A percentile compares a stretch with the other conserved stretches of the same genome.
Evolutionary conservation across 2,797 vertebrate genomes (phyloP).

Genomic region (Typhlichthys eigenmanni): DNA sequence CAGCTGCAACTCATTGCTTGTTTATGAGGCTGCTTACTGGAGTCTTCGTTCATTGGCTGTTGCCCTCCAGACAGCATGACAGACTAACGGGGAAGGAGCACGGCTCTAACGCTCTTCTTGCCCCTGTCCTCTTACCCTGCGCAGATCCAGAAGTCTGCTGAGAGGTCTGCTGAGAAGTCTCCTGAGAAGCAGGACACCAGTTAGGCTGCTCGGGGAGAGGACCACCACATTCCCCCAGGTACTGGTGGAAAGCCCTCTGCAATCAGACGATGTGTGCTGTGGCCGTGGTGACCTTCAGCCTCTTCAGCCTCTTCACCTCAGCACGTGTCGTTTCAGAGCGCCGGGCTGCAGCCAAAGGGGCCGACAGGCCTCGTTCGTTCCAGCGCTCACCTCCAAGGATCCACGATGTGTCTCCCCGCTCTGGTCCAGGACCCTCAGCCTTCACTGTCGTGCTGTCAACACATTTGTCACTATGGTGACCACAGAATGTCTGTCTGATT

Average conservation of each 20-base stretch:
- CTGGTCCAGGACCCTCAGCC: slow-evolving; percentile 53
- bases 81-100: background rate
- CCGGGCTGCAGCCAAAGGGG: too few species aligned
- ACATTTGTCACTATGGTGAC: slow-evolving; percentile 55
- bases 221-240: slow-evolving; percentile 43
- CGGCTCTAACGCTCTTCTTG: background rate
- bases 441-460: slow-evolving; percentile 73
- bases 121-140: background rate
- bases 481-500: slow-evolving; percentile 73
- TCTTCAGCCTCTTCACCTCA: too few species aligned
- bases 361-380: too few species aligned
- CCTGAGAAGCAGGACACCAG: slow-evolving; percentile 72
- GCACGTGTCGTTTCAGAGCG: too few species aligned
- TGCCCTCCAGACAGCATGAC: background rate
- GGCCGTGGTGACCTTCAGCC: too few species aligned
- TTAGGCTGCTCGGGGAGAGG: slow-evolving; percentile 56
- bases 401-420: slow-evolving; percentile 26
- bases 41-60: background rate
- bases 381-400: slow-evolving; percentile 4
- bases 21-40: too few species aligned
- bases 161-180: too few species aligned
- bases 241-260: slow-evolving; percentile 1
- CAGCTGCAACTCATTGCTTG: too few species aligned
- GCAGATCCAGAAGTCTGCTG: slow-evolving; percentile 40
- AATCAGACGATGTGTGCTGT: too few species aligned